Percentiles rank a stretch among this genome's conserved stretches.
Conservation (phyloP, 1,140 invertebrate species). For the Brachionus asplanchnoidis region DNA sequence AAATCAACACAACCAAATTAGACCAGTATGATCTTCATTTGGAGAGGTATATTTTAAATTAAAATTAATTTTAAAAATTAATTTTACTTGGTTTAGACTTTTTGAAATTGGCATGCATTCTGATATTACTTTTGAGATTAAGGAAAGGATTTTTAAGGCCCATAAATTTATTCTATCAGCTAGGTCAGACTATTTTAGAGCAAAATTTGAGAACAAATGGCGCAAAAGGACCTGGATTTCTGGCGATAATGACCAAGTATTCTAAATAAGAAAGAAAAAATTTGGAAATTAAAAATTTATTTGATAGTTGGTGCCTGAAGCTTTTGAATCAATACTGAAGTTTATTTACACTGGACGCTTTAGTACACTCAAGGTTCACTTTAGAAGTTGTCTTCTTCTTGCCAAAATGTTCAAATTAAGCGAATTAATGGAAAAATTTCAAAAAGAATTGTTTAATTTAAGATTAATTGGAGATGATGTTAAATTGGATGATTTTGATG, state of each 20-base stretch:
- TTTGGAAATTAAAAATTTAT: neutral
- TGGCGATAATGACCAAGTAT: neutral
- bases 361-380: slow-evolving; percentile 46
- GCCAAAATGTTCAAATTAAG: slow-evolving; percentile 58
- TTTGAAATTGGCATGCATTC: neutral
- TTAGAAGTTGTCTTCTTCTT: slow-evolving; percentile 55
- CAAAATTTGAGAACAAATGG: slow-evolving; percentile 11
- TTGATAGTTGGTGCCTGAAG: slow-evolving; percentile 52
- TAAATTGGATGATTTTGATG: slow-evolving; percentile 7
- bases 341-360: slow-evolving; percentile 58
- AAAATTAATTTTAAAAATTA: neutral
- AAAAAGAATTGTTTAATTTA: slow-evolving; percentile 29
- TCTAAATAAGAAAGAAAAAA: neutral
- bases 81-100: neutral
- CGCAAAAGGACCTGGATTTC: neutral
- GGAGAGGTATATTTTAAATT: slow-evolving; percentile 49
- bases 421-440: slow-evolving; percentile 51
- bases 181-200: slow-evolving; percentile 56
- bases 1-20: slow-evolving; percentile 58
- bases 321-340: slow-evolving; percentile 56
- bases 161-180: slow-evolving; percentile 59
- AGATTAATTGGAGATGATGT: neutral
- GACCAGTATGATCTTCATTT: slow-evolving; percentile 59
- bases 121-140: slow-evolving; percentile 22
- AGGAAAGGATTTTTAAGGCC: slow-evolving; percentile 44